Evolutionary conservation across 2,797 vertebrate genomes (phyloP).

Genomic region (Tangara arthus): DNA sequence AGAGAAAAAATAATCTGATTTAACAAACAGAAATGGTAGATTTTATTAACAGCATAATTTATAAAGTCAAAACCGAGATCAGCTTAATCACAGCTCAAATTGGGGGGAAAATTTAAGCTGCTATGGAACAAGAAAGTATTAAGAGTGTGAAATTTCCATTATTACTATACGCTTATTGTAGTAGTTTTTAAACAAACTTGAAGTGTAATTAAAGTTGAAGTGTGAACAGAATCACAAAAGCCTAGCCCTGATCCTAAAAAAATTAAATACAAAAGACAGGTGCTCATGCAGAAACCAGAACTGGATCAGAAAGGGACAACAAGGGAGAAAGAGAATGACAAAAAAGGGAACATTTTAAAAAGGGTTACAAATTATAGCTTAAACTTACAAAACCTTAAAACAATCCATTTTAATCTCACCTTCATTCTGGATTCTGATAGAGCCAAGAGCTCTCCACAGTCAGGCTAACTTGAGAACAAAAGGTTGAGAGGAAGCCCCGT

Average conservation of each 20-base stretch:
- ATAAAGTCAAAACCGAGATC: neutral
- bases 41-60: neutral
- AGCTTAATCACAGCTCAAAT: neutral
- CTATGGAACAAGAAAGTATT: neutral
- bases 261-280: accelerated
- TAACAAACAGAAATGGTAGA: neutral
- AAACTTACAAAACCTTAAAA: neutral
- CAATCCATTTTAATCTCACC: conserved; percentile 65
- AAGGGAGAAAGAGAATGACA: neutral
- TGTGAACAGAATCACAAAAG: neutral
- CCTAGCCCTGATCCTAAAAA: neutral
- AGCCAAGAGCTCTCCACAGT: neutral
- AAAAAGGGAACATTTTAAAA: neutral
- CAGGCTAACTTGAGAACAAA: conserved; percentile 60
- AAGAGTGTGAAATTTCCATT: neutral
- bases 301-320: neutral
- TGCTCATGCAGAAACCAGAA: neutral
- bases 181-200: neutral
- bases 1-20: neutral
- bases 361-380: neutral
- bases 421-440: conserved; percentile 70
- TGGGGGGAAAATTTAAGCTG: neutral
- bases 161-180: neutral
- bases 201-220: neutral
- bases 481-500: conserved; percentile 52